These are phyloP conservation scores for Ailuropoda melanoleuca DNA, from an alignment of 2,113 vertebrate genomes.

Conservation along the genomic window DNA sequence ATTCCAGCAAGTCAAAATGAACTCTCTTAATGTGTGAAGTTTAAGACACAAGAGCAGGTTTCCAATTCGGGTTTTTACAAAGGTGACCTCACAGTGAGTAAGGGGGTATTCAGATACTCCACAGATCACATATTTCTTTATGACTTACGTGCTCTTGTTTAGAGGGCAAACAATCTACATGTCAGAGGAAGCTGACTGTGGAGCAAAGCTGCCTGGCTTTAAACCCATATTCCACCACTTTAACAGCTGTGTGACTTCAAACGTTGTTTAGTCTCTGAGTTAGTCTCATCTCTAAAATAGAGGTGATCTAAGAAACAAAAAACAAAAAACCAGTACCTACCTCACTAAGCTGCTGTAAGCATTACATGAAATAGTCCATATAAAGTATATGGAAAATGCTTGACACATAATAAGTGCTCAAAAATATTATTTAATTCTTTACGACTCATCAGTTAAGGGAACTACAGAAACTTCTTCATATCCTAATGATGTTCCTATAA, in stretches of 20 bases:
- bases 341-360: neutral
- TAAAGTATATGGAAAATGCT: neutral
- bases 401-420: neutral
- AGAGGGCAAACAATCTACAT: neutral
- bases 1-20: neutral
- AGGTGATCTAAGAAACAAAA: neutral
- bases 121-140: neutral
- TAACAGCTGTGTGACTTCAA: neutral
- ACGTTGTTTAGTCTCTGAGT: neutral
- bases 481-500: neutral
- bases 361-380: neutral
- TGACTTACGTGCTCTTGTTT: neutral
- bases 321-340: neutral
- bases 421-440: neutral
- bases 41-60: neutral
- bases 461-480: neutral
- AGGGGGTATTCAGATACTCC: neutral
- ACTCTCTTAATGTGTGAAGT: neutral
- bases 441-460: neutral
- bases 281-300: neutral
- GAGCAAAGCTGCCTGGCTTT: neutral
- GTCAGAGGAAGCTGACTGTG: neutral
- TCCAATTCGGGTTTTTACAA: neutral
- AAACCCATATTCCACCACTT: neutral
- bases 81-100: neutral